These are phyloP conservation scores for Strix occidentalis DNA, from an alignment of 2,797 vertebrate genomes.

Conservation along the genomic window DNA sequence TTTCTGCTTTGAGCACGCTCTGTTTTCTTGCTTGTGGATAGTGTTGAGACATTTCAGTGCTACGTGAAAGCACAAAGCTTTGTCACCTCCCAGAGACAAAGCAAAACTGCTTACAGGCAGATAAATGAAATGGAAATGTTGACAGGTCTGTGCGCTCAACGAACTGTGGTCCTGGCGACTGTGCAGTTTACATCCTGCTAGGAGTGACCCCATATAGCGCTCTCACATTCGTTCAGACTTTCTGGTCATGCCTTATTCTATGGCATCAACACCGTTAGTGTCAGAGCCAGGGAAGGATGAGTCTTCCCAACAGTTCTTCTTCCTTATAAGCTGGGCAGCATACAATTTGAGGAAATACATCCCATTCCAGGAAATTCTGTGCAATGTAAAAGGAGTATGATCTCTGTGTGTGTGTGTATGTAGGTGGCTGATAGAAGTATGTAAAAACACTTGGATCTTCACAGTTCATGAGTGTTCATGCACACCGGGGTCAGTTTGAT, in stretches of 20 bases:
- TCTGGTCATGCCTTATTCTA: not conserved
- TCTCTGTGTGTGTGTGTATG: not conserved
- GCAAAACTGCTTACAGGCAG: not conserved
- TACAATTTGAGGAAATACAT: not conserved
- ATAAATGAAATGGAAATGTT: accelerated
- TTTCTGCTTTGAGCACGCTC: not conserved
- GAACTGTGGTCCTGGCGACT: not conserved
- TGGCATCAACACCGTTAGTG: accelerated
- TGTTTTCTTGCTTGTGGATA: not conserved
- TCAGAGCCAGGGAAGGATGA: not conserved
- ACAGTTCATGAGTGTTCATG: not conserved
- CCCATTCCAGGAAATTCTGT: constrained; percentile 32
- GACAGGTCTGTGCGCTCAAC: not conserved
- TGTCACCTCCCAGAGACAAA: not conserved
- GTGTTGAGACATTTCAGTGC: not conserved
- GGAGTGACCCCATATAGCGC: not conserved
- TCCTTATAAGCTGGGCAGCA: not conserved
- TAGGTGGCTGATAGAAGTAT: not conserved
- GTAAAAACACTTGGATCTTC: not conserved
- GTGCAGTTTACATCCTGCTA: not conserved
- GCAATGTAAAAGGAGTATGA: not conserved
- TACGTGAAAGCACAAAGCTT: not conserved
- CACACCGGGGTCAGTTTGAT: not conserved
- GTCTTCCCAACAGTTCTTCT: not conserved
- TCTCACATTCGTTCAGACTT: not conserved